Evolutionary conservation across 2,888 invertebrate genomes (phyloP), one percentile per base, ranked within the genome.

Genomic region (Drosophila birchii): DNA sequence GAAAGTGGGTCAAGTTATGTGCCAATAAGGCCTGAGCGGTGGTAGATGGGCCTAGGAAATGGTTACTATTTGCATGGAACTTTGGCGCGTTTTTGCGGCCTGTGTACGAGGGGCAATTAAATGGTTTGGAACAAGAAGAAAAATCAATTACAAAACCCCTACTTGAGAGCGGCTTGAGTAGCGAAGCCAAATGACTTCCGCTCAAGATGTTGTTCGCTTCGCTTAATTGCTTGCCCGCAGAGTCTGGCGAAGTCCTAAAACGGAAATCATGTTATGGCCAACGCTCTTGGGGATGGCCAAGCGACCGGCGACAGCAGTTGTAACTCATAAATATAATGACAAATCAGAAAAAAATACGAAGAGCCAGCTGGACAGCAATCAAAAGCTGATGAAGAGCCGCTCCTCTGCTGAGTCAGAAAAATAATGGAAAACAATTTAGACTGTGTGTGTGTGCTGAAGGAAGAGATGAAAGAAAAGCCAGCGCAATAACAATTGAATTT

Each of bases 401-500:
- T 51, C 63, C 72, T 56, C 36, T 83, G 81, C 81, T 84, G 79
- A 84, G 74, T 80, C 80, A 78, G 78, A 80, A 80, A 83, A 64
- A 85, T 83, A 85, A 83, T 84, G 87, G 84, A 86, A 85, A 86
- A 86, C 84, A 86, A 84, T 84, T 86, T 84, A 53, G 77, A 72
- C 62, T 54, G 62, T 53, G 63, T 57, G 54, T 43, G 18, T 18
- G 49, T 38, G 55, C 45, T 61, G 67, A 39, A 2, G n/a, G 41
- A 54, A 53, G 20, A 56, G 39, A 38, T 53, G 60, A 75, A 53
- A 76, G 73, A 76, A 83, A 86, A 84, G 69, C 86, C 57, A 81
- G 80, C 77, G 80, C 77, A 85, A 86, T 80, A 79, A 80, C 80
- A 87, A 86, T 87, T 87, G 87, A 87, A 86, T 86, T 87, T 86